phyloP scores from a whole-genome alignment of 64 coral and sea anemone species.

The Stichodactyla mertensii region DNA sequence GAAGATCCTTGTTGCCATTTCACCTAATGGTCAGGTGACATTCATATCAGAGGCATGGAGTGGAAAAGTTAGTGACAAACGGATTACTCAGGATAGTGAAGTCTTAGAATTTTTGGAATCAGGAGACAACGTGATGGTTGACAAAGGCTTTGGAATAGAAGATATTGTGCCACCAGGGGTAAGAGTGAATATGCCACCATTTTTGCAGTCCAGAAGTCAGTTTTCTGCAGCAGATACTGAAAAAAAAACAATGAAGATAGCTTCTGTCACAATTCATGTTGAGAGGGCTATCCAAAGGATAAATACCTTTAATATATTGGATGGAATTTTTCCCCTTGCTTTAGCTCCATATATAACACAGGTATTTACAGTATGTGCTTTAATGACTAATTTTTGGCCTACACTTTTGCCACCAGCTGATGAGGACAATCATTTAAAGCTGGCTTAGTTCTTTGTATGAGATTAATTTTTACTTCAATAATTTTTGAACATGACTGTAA shows the following conservation, averaged over 20 bases:
- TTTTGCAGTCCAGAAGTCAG: neutral
- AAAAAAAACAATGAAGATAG: constrained; percentile 22
- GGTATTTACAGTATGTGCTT: constrained; percentile 24
- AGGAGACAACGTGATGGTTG: constrained; percentile 28
- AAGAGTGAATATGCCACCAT: constrained; percentile 15
- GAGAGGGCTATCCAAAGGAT: constrained; percentile 15
- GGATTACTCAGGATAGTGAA: constrained; percentile 13
- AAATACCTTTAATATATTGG: constrained; percentile 16
- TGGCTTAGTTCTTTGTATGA: too few relatives aligned
- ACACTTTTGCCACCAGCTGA: neutral
- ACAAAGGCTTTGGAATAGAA: constrained; percentile 23
- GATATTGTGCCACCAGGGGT: constrained; percentile 14
- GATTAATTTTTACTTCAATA: too few relatives aligned
- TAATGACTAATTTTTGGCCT: constrained; percentile 26
- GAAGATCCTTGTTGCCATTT: constrained; percentile 20
- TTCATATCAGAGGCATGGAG: constrained; percentile 21
- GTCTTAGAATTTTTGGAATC: constrained; percentile 11
- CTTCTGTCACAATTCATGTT: constrained; percentile 14
- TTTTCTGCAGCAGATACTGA: constrained; percentile 25
- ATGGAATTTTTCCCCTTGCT: constrained; percentile 9
- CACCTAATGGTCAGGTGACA: constrained; percentile 30
- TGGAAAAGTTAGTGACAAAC: constrained; percentile 16
- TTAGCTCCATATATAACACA: constrained; percentile 22
- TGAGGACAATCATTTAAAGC: too few relatives aligned
- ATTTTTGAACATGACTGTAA: too few relatives aligned